phyloP scores from a whole-genome alignment of 2,797 vertebrate genomes.

The Rhinichthys osculus region DNA sequence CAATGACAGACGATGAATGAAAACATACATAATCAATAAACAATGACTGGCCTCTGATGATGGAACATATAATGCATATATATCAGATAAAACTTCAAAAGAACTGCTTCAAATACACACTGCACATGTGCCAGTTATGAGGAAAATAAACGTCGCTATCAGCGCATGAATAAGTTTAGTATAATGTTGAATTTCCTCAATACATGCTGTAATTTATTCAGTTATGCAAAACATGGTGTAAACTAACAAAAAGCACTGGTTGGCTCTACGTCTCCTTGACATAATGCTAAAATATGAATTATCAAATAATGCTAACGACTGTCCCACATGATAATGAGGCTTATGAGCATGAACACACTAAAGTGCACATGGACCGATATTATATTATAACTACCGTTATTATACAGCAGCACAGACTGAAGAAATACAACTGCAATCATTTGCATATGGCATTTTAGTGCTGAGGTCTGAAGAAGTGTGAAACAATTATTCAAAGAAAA shows the following conservation, averaged over 20 bases:
- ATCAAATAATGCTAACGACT: slow-evolving; percentile 67
- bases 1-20: background rate
- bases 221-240: slow-evolving; percentile 56
- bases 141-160: slow-evolving; percentile 29
- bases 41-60: background rate
- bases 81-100: background rate
- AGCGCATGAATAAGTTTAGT: slow-evolving; percentile 23
- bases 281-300: slow-evolving; percentile 64
- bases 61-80: background rate
- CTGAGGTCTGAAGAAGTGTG: background rate
- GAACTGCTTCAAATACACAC: background rate
- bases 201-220: slow-evolving; percentile 57
- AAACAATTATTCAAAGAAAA: slow-evolving; percentile 7
- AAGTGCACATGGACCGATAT: background rate
- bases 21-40: background rate
- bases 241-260: slow-evolving; percentile 52
- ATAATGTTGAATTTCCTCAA: slow-evolving; percentile 42
- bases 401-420: background rate
- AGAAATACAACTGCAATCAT: background rate
- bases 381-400: background rate
- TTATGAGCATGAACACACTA: background rate
- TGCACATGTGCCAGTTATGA: background rate
- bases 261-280: slow-evolving; percentile 67
- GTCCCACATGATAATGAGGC: slow-evolving; percentile 24
- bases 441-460: slow-evolving; percentile 1